Evolutionary conservation across 2,113 vertebrate genomes (phyloP).

Genomic region (Delphinus delphis): DNA sequence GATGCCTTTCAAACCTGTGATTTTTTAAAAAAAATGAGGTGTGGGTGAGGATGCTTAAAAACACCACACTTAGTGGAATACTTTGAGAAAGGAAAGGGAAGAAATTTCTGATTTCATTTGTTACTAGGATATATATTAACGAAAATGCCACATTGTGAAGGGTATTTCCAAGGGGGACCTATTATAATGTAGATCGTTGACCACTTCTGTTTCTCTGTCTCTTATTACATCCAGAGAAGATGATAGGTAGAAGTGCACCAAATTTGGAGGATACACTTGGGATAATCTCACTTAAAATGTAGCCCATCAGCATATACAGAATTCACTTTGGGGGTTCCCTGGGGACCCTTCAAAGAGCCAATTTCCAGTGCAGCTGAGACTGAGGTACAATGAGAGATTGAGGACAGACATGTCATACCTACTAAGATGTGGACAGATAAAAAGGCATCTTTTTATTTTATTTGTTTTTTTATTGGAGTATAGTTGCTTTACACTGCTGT

Average conservation of each 20-base stretch:
- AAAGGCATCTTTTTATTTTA: neutral
- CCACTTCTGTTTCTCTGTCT: neutral
- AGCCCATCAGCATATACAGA: neutral
- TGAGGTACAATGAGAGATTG: neutral
- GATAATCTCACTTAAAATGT: slow-evolving; percentile 20
- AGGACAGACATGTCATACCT: neutral
- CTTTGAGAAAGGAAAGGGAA: neutral
- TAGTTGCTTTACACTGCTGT: too few species aligned
- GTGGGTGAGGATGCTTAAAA: neutral
- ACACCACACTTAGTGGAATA: neutral
- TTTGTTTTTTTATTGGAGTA: too few species aligned
- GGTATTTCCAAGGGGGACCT: neutral
- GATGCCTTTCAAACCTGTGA: neutral
- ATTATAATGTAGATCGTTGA: neutral
- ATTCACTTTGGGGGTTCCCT: neutral
- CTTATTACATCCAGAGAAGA: neutral
- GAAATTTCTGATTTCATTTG: neutral
- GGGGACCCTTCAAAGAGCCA: neutral
- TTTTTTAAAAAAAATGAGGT: neutral
- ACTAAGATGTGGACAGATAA: neutral
- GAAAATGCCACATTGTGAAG: neutral
- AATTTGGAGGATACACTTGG: neutral
- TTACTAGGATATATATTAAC: neutral
- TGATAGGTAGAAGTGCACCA: neutral
- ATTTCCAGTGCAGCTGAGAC: neutral